Conservation (phyloP, 1,140 invertebrate species). For the Sitodiplosis mosellana region DNA sequence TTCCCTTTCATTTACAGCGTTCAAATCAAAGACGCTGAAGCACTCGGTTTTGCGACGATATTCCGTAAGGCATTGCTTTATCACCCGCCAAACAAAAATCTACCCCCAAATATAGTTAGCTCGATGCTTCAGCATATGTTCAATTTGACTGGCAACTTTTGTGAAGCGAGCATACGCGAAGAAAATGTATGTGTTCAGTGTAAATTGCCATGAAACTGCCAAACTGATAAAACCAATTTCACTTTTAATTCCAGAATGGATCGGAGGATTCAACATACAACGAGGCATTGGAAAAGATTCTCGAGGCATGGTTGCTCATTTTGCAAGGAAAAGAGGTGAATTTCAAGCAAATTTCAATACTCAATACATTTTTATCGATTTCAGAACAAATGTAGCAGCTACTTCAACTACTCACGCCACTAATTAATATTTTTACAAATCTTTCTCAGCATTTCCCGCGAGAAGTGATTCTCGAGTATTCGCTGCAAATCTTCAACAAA, state of each 20-base stretch:
- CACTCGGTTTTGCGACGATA: conserved; percentile 36
- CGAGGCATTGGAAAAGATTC: conserved; percentile 51
- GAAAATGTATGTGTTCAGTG: conserved; percentile 23
- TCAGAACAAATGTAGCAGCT: background rate
- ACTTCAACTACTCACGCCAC: too few relatives aligned
- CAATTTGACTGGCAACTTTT: conserved; percentile 45
- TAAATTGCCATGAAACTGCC: background rate
- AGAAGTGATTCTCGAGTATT: conserved; percentile 9
- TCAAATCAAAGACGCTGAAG: conserved; percentile 34
- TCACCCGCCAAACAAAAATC: conserved; percentile 27
- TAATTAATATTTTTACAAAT: too few relatives aligned
- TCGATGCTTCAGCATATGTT: conserved; percentile 36
- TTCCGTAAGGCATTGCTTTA: conserved; percentile 29
- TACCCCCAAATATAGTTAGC: conserved; percentile 1
- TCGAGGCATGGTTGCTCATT: conserved; percentile 46
- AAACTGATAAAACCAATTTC: background rate
- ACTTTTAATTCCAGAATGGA: conserved; percentile 8
- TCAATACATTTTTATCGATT: too few relatives aligned
- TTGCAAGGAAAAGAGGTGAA: conserved; percentile 29
- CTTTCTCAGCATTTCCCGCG: conserved; percentile 6
- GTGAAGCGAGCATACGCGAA: conserved; percentile 41
- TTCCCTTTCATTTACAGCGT: conserved; percentile 18
- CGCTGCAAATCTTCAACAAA: conserved; percentile 41
- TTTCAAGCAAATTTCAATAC: conserved; percentile 13
- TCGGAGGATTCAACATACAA: conserved; percentile 45